phyloP scores from a whole-genome alignment of 2,797 vertebrate genomes.

The Pagetopsis macropterus region DNA sequence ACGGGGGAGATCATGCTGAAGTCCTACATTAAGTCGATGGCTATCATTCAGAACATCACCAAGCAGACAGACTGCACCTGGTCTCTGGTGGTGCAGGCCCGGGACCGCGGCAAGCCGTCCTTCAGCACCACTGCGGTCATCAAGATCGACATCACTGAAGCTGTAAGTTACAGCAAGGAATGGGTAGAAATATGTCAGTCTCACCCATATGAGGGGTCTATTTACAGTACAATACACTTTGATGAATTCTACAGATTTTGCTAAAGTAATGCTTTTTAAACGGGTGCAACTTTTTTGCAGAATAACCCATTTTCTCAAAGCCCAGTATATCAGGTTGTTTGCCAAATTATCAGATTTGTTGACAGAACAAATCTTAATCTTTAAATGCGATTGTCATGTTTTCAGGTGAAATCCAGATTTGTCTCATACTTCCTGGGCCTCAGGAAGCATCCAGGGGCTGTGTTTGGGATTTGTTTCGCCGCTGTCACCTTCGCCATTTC shows the following conservation, averaged over 20 bases:
- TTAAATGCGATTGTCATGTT: constrained; percentile 75
- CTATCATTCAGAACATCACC: constrained; percentile 94
- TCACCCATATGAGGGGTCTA: neutral
- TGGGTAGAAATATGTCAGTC: neutral
- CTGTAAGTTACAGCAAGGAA: constrained; percentile 82
- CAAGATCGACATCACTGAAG: constrained; percentile 96
- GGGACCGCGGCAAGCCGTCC: constrained; percentile 93
- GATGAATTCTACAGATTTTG: neutral
- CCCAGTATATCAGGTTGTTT: constrained; percentile 7
- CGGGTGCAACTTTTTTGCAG: constrained; percentile 1
- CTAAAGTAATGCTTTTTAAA: neutral
- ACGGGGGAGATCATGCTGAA: constrained; percentile 96
- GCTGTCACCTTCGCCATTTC: constrained; percentile 85
- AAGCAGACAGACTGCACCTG: constrained; percentile 90
- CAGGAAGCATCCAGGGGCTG: constrained; percentile 87
- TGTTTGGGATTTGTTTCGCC: constrained; percentile 92
- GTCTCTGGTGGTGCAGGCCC: constrained; percentile 95
- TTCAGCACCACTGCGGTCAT: constrained; percentile 95
- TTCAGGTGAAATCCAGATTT: constrained; percentile 94
- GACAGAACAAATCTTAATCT: constrained; percentile 35
- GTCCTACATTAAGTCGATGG: constrained; percentile 93
- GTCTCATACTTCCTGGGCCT: constrained; percentile 91
- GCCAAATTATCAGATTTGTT: neutral
- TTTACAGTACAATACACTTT: neutral
- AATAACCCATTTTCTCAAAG: neutral